Evolutionary conservation across 2,113 vertebrate species (phyloP).

Genomic region (Pyxicephalus adspersus): DNA sequence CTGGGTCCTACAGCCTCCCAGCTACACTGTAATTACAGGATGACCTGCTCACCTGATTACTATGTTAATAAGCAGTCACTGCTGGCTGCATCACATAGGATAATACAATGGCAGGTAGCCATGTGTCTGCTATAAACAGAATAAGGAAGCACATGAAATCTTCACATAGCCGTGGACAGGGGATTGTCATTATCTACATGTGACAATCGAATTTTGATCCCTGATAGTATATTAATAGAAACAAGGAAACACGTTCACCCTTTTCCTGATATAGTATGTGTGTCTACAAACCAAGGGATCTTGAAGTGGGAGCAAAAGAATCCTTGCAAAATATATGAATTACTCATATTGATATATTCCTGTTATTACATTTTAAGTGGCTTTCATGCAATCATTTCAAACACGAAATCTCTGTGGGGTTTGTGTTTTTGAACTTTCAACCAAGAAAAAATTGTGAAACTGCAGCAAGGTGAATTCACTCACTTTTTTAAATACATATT

Average conservation of each 20-base stretch:
- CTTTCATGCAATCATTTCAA: too few relatives aligned
- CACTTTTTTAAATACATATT: too few relatives aligned
- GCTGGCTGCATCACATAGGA: conserved; percentile 25
- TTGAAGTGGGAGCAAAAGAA: too few relatives aligned
- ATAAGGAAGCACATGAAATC: not conserved
- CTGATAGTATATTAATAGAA: conserved; percentile 1
- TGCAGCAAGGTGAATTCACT: too few relatives aligned
- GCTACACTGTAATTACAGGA: conserved; percentile 27
- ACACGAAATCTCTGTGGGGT: too few relatives aligned
- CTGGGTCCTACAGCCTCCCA: conserved; percentile 65
- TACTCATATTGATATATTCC: too few relatives aligned
- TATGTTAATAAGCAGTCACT: conserved; percentile 27
- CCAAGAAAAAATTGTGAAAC: too few relatives aligned
- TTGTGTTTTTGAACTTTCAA: too few relatives aligned
- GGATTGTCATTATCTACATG: not conserved
- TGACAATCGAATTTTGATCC: not conserved
- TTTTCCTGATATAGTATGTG: too few relatives aligned
- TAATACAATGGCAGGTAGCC: not conserved
- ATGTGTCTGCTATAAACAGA: not conserved
- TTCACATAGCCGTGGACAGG: not conserved
- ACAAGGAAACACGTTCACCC: not conserved
- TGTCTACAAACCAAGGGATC: too few relatives aligned
- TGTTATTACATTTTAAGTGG: too few relatives aligned
- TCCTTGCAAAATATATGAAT: too few relatives aligned
- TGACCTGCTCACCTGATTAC: conserved; percentile 13